Evolutionary conservation across 2,888 invertebrate genomes (phyloP).

Genomic region (Isotomurus palustris): DNA sequence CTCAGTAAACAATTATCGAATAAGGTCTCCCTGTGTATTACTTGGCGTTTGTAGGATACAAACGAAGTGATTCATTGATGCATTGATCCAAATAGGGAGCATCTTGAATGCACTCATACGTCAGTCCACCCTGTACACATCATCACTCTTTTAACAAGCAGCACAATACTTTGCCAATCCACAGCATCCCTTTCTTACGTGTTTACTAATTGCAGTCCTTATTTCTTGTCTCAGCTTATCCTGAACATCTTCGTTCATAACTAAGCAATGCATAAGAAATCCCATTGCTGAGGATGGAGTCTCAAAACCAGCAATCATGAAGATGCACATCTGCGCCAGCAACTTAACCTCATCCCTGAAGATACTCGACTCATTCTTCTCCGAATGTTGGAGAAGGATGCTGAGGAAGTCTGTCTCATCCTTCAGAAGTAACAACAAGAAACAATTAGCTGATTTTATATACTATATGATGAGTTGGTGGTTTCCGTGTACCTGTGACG

Average conservation of each 20-base stretch:
- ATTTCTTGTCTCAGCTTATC: background rate
- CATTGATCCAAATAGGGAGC: background rate
- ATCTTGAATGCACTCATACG: background rate
- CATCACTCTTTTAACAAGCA: too few species aligned
- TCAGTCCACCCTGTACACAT: constrained; percentile 2
- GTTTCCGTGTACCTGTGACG: background rate
- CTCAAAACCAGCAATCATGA: background rate
- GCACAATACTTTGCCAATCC: too few species aligned
- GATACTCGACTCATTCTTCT: background rate
- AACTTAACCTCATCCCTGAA: background rate
- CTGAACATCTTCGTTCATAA: background rate
- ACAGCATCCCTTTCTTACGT: too few species aligned
- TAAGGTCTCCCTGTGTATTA: background rate
- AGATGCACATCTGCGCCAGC: background rate
- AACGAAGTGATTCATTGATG: background rate
- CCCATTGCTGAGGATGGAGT: background rate
- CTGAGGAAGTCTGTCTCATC: background rate
- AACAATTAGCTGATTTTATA: background rate
- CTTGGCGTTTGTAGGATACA: background rate
- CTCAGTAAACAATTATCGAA: too few species aligned
- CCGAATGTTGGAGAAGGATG: background rate
- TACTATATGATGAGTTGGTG: background rate
- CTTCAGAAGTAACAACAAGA: background rate
- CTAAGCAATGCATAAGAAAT: background rate
- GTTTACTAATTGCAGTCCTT: background rate